Conservation (phyloP, 2,797 vertebrate genomes). For the Acridotheres tristis region DNA sequence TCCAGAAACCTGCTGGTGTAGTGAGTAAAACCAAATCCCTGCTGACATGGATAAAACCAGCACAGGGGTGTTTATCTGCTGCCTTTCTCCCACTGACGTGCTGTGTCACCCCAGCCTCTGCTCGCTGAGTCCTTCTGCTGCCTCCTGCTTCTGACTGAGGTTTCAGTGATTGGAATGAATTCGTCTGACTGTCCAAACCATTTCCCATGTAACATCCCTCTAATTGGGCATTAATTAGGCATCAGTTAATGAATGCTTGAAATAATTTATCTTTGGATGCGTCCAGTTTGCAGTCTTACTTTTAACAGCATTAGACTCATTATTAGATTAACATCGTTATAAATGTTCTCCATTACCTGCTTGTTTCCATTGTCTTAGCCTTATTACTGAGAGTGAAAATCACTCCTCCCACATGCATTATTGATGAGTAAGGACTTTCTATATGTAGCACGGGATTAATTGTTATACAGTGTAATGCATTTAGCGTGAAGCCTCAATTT, state of each 20-base stretch:
- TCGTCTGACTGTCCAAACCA: conserved; percentile 63
- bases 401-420: conserved; percentile 71
- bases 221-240: conserved; percentile 85
- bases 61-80: conserved; percentile 3
- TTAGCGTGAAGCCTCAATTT: conserved; percentile 62
- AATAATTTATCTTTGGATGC: conserved; percentile 81
- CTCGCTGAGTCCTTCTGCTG: neutral
- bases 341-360: conserved; percentile 75
- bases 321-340: conserved; percentile 76
- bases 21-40: conserved; percentile 7
- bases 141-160: conserved; percentile 30
- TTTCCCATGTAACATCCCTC: conserved; percentile 75
- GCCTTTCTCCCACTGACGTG: neutral
- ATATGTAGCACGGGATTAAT: conserved; percentile 68
- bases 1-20: neutral
- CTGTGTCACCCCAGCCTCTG: neutral
- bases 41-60: neutral
- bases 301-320: conserved; percentile 73
- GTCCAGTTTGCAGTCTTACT: conserved; percentile 75
- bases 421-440: conserved; percentile 74
- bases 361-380: conserved; percentile 73
- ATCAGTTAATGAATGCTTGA: conserved; percentile 82
- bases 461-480: conserved; percentile 52
- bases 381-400: conserved; percentile 69
- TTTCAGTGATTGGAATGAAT: conserved; percentile 53